Base-by-base conservation (phyloP, 2,888 invertebrate species). In the Hoplodrina blanda region DNA sequence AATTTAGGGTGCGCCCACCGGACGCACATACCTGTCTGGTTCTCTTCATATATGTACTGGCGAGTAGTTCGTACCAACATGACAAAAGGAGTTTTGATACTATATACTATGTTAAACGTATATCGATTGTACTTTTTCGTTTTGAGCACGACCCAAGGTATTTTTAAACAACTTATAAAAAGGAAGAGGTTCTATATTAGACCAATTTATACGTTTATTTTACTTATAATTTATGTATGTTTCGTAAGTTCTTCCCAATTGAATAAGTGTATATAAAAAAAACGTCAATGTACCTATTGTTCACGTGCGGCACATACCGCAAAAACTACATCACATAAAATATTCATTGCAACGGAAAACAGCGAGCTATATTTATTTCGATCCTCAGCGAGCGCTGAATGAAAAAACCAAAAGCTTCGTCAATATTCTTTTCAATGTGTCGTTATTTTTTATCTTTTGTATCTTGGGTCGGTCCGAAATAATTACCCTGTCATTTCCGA, bases 281-380 rank as follows among this genome's bases (percentile, higher is more conserved):
- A 55, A n/a, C 70, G 3, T 49, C 44, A 20, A 70, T 13, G 41
- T 33, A n/a, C n/a, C n/a, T n/a, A n/a, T n/a, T n/a, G 30, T 33
- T 49, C 41, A 33, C 19, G 30, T 33, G 13, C 49, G 49, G 17
- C 5, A 20, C 20, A 33, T 55, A 49, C 70, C 54, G 19, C 56
- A 72, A 71, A 70, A 72, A 71, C 25, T 20, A 56, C n/a, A 25
- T 37, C 33, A 56, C 44, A 72, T 53, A 30, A 57, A 80, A 82
- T 69, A 82, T 82, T 68, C 20, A 74, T 63, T 80, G 75, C 65
- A 68, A 53, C 44, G 44, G 64, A 78, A 73, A 63, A 59, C 56
- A 61, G 62, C 50, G 20, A 25, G 37, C 10, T 67, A 62, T 80
- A 69, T 75, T 63, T 64, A 71, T 64, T 71, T 64, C 46, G 41